Base-by-base conservation (phyloP, 2,797 vertebrate genomes). In the Echiichthys vipera region DNA sequence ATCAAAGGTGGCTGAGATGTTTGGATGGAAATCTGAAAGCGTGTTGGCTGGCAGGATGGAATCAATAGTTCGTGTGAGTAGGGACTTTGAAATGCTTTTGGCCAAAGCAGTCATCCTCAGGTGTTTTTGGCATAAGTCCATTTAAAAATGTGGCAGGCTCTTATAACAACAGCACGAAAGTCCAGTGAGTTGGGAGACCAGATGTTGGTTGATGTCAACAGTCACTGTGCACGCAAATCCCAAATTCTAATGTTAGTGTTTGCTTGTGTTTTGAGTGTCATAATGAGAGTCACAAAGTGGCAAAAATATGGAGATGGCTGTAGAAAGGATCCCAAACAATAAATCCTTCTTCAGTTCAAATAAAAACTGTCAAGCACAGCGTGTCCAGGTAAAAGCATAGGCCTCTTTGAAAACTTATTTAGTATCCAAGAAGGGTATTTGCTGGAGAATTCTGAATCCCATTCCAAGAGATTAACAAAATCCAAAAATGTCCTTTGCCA, bases 1-100 rank as follows among this genome's bases (percentile, higher is more conserved):
- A 95, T 96, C 94, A 95, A 91, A 92, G 95, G 87, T 91, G 93
- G 94, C 92, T 87, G 89, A 90, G 89, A 88, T 77, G 91, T 94
- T 92, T 91, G 93, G 93, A 92, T 92, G 89, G 91, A 91, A 89
- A 94, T 94, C 92, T 91, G 87, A 90, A 77, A 79, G 88, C 77
- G 72, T 83, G 86, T 68, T 90, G 86, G 81, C 78, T 90, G 86
- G 87, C 78, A 77, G 86, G 81, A 74, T 65, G 82, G 64, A 34
- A 71, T 88, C 80, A 85, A 90, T 43, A 87, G 88, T 91, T 91
- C 86, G 78, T 78, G 84, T 74, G 58, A 58, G 74, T n/a, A n/a
- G 53, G 68, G 63, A 73, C 80, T 81, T 80, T 70, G 54, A 71
- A 81, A 78, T 42, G 55, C 74, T 77, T 87, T 77, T 57, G 61